These are phyloP conservation scores for Australoheros scitulus DNA, from an alignment of 2,113 vertebrate genomes.

Conservation along the genomic window DNA sequence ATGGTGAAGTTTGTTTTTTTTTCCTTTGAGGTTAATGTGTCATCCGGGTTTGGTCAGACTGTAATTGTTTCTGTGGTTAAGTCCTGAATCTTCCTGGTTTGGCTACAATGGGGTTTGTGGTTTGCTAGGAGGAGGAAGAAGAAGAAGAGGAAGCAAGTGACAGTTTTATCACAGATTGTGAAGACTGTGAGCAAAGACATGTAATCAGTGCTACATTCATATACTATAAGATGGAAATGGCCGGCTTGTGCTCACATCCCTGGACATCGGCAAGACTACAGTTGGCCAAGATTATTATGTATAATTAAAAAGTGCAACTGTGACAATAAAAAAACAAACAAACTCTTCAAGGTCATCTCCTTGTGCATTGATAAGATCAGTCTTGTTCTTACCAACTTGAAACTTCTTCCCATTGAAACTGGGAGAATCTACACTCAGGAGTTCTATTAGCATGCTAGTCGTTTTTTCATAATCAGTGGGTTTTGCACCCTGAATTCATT, in stretches of 20 bases:
- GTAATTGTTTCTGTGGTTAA: conserved; percentile 21
- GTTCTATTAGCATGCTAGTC: too few relatives aligned
- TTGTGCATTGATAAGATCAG: not conserved
- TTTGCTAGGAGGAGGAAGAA: conserved; percentile 28
- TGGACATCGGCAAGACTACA: not conserved
- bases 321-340: not conserved
- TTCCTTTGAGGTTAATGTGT: conserved; percentile 40
- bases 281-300: not conserved
- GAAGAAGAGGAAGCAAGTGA: conserved; percentile 17
- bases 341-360: not conserved
- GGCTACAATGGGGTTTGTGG: conserved; percentile 25
- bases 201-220: not conserved
- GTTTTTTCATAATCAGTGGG: not conserved
- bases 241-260: not conserved
- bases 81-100: conserved; percentile 48
- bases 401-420: not conserved
- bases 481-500: not conserved
- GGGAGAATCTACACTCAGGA: not conserved
- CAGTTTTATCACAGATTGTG: conserved; percentile 13
- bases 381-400: not conserved
- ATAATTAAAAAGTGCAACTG: not conserved
- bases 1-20: not conserved
- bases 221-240: not conserved
- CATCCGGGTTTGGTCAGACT: conserved; percentile 50
- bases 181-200: not conserved